Percentiles rank a stretch among this genome's conserved stretches.
Conservation (phyloP, 30 jellyfish, hydroid and myxozoan genomes). For the Sanderia malayensis region DNA sequence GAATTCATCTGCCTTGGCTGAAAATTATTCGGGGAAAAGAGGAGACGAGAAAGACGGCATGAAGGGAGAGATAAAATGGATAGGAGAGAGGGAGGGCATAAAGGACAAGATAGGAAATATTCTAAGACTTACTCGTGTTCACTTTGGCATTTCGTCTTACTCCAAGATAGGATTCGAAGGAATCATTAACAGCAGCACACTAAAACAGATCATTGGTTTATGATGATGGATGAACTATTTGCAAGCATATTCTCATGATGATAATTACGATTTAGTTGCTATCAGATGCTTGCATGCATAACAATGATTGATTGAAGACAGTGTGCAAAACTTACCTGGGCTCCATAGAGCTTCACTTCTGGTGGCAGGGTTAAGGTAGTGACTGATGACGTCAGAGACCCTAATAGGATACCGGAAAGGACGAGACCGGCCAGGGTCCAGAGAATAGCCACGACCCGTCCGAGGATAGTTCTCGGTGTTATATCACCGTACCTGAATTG, state of each 20-base stretch:
- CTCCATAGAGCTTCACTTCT: constrained; percentile 54
- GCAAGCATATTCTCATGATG: too few relatives aligned
- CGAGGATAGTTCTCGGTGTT: constrained; percentile 51
- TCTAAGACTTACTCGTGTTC: constrained; percentile 34
- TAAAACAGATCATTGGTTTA: too few relatives aligned
- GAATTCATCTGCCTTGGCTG: too few relatives aligned
- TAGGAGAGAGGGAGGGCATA: too few relatives aligned
- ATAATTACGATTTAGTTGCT: too few relatives aligned
- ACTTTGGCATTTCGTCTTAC: constrained; percentile 60
- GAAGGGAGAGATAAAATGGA: too few relatives aligned
- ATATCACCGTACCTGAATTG: constrained; percentile 65
- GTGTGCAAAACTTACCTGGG: constrained; percentile 70
- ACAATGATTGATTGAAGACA: too few relatives aligned
- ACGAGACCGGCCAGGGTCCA: constrained; percentile 72
- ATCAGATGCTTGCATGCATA: too few relatives aligned
- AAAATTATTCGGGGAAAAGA: too few relatives aligned
- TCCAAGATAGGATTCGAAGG: constrained; percentile 48
- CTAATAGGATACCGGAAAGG: constrained; percentile 57
- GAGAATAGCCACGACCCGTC: constrained; percentile 39
- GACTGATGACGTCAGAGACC: constrained; percentile 66
- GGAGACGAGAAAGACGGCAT: too few relatives aligned
- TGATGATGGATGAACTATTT: too few relatives aligned
- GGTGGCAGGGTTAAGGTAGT: constrained; percentile 51
- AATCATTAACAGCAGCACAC: constrained; percentile 56
- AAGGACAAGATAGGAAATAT: not conserved